A percentile compares a stretch with the other conserved stretches of the same genome.
Evolutionary conservation across 2,113 vertebrate genomes (phyloP).

Genomic region (Aepyceros melampus): DNA sequence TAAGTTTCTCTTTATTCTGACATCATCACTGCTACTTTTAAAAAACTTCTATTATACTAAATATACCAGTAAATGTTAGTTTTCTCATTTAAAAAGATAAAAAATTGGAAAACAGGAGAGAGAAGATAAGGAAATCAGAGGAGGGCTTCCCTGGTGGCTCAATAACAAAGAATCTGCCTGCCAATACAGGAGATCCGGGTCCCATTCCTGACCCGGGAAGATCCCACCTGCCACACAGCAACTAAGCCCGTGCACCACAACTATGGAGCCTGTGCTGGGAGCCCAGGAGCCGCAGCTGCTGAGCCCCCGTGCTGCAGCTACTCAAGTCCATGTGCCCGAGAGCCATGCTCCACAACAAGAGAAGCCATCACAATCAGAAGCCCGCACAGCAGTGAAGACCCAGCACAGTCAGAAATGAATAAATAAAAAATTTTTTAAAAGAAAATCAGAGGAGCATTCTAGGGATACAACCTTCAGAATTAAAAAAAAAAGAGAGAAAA

Average conservation of each 20-base stretch:
- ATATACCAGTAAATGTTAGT: slow-evolving; percentile 92
- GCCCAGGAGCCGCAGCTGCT: not conserved
- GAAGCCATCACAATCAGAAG: not conserved
- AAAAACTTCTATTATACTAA: slow-evolving; percentile 87
- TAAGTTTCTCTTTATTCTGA: slow-evolving; percentile 78
- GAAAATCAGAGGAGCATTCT: not conserved
- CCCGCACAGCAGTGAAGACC: not conserved
- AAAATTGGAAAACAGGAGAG: not conserved
- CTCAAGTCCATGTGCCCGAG: not conserved
- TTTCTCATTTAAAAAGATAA: slow-evolving; percentile 83
- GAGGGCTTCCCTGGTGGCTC: not conserved
- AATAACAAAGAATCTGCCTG: not conserved
- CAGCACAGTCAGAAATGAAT: not conserved
- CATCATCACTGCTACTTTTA: slow-evolving; percentile 87
- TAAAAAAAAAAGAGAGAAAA: not conserved
- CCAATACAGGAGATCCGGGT: not conserved
- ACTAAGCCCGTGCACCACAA: not conserved
- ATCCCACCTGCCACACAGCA: not conserved
- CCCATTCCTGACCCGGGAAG: not conserved
- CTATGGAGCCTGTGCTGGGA: not conserved
- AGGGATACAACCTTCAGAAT: not conserved
- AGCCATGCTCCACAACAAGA: not conserved
- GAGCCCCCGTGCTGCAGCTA: not conserved
- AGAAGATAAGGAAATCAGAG: not conserved
- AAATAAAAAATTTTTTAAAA: not conserved